phyloP scores from a whole-genome alignment of 1,140 invertebrate species.

The Rhynchophorus ferrugineus region DNA sequence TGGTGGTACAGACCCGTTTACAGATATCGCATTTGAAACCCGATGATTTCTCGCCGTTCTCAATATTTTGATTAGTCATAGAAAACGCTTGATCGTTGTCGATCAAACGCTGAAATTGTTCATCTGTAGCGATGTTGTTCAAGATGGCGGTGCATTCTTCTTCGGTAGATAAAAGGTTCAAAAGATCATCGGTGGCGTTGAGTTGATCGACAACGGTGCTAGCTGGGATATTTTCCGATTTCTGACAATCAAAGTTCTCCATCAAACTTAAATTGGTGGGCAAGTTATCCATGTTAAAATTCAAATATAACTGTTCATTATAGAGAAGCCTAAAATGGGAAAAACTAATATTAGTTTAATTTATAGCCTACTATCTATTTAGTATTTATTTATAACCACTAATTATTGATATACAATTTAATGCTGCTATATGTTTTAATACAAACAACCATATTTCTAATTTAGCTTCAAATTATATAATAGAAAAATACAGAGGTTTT shows the following conservation, averaged over 20 bases:
- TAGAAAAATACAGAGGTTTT: too few relatives aligned
- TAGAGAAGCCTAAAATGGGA: conserved; percentile 18
- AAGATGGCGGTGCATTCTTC: conserved; percentile 33
- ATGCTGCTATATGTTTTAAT: too few relatives aligned
- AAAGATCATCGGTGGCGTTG: conserved; percentile 32
- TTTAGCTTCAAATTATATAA: too few relatives aligned
- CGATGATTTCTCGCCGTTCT: conserved; percentile 16
- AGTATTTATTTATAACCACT: too few relatives aligned
- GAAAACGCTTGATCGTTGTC: too few relatives aligned
- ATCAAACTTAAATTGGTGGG: conserved; percentile 18
- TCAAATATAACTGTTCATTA: conserved; percentile 22
- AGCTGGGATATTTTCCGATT: conserved; percentile 26
- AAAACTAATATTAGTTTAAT: neutral
- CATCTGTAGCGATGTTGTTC: conserved; percentile 30
- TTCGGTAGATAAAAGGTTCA: conserved; percentile 31
- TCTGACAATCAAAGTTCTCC: conserved; percentile 22
- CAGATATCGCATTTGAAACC: conserved; percentile 17
- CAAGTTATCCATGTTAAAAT: conserved; percentile 22
- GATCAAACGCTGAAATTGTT: conserved; percentile 26
- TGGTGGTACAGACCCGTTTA: conserved; percentile 11
- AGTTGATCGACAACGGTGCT: conserved; percentile 29
- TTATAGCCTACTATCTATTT: neutral
- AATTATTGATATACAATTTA: too few relatives aligned
- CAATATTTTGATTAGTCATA: conserved; percentile 23
- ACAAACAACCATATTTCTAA: too few relatives aligned